phyloP scores from a whole-genome alignment of 30 jellyfish, hydroid and myxozoan species.

The Cassiopea andromeda region DNA sequence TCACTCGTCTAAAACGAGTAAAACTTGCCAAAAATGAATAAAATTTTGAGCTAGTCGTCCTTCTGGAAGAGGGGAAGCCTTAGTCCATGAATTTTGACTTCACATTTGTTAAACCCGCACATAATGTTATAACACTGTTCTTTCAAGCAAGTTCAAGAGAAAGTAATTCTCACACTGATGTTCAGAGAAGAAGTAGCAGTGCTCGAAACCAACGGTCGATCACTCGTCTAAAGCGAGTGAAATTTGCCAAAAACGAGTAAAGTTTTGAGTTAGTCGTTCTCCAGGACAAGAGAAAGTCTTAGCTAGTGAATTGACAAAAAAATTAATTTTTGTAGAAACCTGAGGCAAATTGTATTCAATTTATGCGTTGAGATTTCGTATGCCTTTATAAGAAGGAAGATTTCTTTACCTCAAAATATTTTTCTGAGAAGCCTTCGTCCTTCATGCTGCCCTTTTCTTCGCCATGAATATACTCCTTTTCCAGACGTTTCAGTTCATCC shows the following conservation, averaged over 20 bases:
- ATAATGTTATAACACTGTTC: too few species aligned
- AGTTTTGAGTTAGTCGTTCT: background rate
- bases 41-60: too few species aligned
- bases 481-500: background rate
- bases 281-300: background rate
- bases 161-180: too few species aligned
- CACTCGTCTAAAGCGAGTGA: background rate
- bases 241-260: background rate
- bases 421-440: background rate
- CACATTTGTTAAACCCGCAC: too few species aligned
- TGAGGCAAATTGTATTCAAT: background rate
- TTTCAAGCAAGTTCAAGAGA: too few species aligned
- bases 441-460: background rate
- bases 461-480: background rate
- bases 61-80: too few species aligned
- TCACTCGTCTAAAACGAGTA: too few species aligned
- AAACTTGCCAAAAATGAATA: too few species aligned
- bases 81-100: too few species aligned
- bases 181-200: too few species aligned
- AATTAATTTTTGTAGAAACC: background rate
- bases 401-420: background rate
- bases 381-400: too few species aligned
- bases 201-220: background rate
- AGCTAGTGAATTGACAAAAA: background rate
- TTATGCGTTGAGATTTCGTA: too few species aligned